Evolutionary conservation across 2,888 invertebrate genomes (phyloP), one percentile per base, ranked within the genome.

Genomic region (Heliconius ethilla): DNA sequence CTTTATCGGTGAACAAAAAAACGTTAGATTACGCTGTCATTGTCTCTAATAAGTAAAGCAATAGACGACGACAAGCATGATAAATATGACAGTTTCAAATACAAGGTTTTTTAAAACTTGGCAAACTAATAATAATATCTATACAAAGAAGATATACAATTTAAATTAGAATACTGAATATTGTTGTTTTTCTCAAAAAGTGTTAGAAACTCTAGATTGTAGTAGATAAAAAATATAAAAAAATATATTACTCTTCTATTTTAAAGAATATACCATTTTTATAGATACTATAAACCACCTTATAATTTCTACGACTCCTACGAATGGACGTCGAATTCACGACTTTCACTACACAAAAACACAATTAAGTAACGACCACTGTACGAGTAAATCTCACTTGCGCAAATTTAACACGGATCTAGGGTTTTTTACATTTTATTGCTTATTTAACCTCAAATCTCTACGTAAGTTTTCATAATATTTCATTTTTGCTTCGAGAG

Each of bases 331-430:
- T 67, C 40, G 40, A 40, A 67, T 40, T 40, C 40, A 25, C 11
- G n/a, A 67, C 67, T 67, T 67, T 67, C 67, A 67, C 67, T n/a
- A 22, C 4, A n/a, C 37, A 1, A 37, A n/a, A 40, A 37, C 6
- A 6, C 2, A 40, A 40, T 67, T 67, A 40, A 67, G 25, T 40
- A 67, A 37, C 29, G 13, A 66, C 33, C 22, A 33, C 22, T 33
- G 33, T 22, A 25, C 11, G 2, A 10, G 7, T 37, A n/a, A 67
- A 6, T 18, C 37, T 37, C 1, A 15, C 67, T 67, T 67, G 37
- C 67, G 67, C 11, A 67, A 67, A 67, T 37, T 27, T 27, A 18
- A 55, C 29, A 55, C 51, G 70, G 70, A 70, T 70, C 55, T 72
- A 55, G 33, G 51, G 70, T 33, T 72, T 72, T 67, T 55, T 29